Evolutionary conservation across 2,113 vertebrate genomes (phyloP).

Genomic region (Clupea harengus): DNA sequence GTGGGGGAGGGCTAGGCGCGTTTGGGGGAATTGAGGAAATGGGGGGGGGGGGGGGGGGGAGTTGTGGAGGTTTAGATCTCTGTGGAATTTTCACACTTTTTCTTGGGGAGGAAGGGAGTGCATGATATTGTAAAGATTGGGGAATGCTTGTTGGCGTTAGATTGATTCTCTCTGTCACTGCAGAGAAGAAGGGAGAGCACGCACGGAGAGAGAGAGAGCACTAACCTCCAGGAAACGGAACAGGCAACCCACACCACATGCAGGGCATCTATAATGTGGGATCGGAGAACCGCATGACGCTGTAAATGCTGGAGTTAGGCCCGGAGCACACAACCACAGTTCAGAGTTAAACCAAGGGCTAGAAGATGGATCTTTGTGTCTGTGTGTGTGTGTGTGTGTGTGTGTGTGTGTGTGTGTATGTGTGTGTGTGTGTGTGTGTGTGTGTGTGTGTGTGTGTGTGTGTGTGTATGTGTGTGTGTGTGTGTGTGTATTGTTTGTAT

Average conservation of each 20-base stretch:
- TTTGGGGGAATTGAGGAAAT: neutral
- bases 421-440: slow-evolving; percentile 14
- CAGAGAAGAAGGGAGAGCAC: slow-evolving; percentile 49
- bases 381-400: slow-evolving; percentile 45
- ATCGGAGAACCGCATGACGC: slow-evolving; percentile 63
- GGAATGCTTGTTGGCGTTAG: slow-evolving; percentile 69
- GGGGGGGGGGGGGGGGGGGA: slow-evolving; percentile 47
- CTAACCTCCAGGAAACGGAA: slow-evolving; percentile 72
- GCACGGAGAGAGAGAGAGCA: slow-evolving; percentile 34
- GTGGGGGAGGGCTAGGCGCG: slow-evolving; percentile 51
- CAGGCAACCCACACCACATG: slow-evolving; percentile 66
- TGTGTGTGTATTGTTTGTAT: slow-evolving; percentile 44
- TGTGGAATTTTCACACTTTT: slow-evolving; percentile 64
- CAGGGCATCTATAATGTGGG: slow-evolving; percentile 69
- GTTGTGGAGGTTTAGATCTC: slow-evolving; percentile 54
- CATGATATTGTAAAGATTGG: slow-evolving; percentile 63
- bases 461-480: slow-evolving; percentile 43
- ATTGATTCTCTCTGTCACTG: slow-evolving; percentile 66
- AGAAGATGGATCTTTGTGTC: slow-evolving; percentile 43
- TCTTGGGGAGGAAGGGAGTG: slow-evolving; percentile 40
- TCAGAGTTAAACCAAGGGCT: slow-evolving; percentile 57
- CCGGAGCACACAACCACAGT: slow-evolving; percentile 59
- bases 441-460: slow-evolving; percentile 26
- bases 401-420: slow-evolving; percentile 16
- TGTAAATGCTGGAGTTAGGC: slow-evolving; percentile 57